A percentile compares a stretch with the other conserved stretches of the same genome.
Evolutionary conservation across 2,797 vertebrate species (phyloP).

Genomic region (Crax fasciolata): DNA sequence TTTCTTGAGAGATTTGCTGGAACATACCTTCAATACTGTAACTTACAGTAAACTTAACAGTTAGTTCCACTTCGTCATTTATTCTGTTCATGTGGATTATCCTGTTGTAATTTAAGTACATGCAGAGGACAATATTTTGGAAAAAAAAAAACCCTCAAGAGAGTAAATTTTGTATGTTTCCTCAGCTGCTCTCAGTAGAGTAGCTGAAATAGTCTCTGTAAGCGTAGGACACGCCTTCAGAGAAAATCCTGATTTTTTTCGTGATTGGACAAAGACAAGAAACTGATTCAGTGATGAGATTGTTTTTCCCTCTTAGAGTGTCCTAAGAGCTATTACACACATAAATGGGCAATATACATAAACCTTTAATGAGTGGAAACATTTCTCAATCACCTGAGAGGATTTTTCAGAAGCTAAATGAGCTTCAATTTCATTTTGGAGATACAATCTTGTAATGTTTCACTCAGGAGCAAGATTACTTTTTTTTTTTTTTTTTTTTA

Average conservation of each 20-base stretch:
- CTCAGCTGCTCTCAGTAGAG: conserved; percentile 30
- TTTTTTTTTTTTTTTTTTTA: background rate
- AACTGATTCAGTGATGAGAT: background rate
- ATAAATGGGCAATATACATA: background rate
- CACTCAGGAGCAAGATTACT: background rate
- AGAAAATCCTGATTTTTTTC: background rate
- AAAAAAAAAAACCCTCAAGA: background rate
- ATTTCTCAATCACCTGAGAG: background rate
- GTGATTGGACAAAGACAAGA: background rate
- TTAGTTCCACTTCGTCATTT: background rate
- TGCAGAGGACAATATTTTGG: background rate
- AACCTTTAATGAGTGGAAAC: background rate
- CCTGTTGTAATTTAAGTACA: background rate
- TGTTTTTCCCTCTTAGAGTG: background rate
- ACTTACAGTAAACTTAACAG: background rate
- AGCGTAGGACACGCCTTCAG: conserved; percentile 16
- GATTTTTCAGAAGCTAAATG: background rate
- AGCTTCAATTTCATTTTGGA: background rate
- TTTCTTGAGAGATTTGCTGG: background rate
- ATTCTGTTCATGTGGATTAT: conserved; percentile 4
- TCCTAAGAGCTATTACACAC: background rate
- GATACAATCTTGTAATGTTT: background rate
- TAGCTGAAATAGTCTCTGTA: conserved; percentile 9
- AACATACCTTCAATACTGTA: background rate
- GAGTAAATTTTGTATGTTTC: conserved; percentile 18